Evolutionary conservation across 2,888 invertebrate genomes (phyloP), one percentile per base, ranked within the genome.

Genomic region (Cenopis cana): DNA sequence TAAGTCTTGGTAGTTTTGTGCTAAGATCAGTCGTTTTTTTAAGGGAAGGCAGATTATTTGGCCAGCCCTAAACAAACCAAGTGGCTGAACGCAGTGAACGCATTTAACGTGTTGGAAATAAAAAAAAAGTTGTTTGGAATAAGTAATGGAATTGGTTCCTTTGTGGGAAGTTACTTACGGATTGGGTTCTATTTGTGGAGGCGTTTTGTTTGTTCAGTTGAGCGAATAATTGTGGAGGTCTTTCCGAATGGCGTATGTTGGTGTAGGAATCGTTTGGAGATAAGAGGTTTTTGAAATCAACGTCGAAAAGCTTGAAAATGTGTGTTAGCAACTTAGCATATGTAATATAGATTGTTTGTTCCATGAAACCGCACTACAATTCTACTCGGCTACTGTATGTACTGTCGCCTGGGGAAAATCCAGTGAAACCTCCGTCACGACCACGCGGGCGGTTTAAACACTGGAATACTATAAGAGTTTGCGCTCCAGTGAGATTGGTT

Each of bases 91-190:
- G 82, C 83, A 84, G 74, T 77, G 78, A 73, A 59, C 82, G 82
- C 83, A 84, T 87, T 85, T 85, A 85, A 86, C 86, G 84, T 86
- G 85, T 86, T 82, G 78, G 84, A 81, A 84, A 85, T 87, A 82
- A 85, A 86, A 41, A n/a, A 29, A 85, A 85, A 85, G 82, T 85
- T 85, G 82, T 86, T 85, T 85, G 83, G 84, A 80, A 83, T 85
- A 81, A 82, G 76, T 84, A 86, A 86, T 85, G 85, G 85, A 75
- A 81, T 82, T 81, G 79, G 83, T 85, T 81, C 78, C 76, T 81
- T 83, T 75, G 74, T 69, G 70, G 76, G 75, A 72, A 78, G 76
- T 79, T 77, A 73, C 74, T 60, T 38, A 36, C 60, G 56, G 66
- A 49, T 60, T 60, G 46, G 65, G 68, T 60, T 65, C 38, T 68